Evolutionary conservation across 2,888 invertebrate species (phyloP).

Genomic region (Hofmannophila pseudospretella): DNA sequence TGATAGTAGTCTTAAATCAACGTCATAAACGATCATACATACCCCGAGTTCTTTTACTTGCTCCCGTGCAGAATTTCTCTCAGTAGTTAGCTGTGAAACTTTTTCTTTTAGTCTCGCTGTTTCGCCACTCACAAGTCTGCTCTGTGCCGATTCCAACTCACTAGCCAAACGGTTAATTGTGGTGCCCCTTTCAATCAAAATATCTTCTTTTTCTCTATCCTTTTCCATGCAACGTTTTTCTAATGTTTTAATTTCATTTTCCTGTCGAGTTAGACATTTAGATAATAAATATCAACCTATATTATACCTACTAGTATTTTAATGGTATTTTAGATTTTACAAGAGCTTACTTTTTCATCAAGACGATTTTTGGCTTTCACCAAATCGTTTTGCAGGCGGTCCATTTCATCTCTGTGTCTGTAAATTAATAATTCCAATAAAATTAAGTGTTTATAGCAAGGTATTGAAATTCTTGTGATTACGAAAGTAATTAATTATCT

Average conservation of each 20-base stretch:
- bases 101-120: conserved; percentile 56
- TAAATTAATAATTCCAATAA: no score
- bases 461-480: no score
- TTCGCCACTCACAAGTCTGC: conserved; percentile 60
- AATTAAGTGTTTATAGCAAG: no score
- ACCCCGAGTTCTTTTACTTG: conserved; percentile 76
- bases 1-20: no score
- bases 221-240: conserved; percentile 75
- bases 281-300: no score
- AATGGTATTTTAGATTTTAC: no score
- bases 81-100: conserved; percentile 59
- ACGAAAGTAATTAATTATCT: no score
- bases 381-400: conserved; percentile 72
- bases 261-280: conserved; percentile 32
- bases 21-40: no score
- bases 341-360: conserved; percentile 68
- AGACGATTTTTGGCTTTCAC: conserved; percentile 71
- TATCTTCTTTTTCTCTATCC: conserved; percentile 78
- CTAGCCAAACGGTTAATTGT: conserved; percentile 80
- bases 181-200: conserved; percentile 79
- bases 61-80: conserved; percentile 67
- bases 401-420: conserved; percentile 72
- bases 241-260: conserved; percentile 73
- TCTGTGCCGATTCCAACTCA: conserved; percentile 80
- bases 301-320: no score